Base-by-base conservation (phyloP, 2,797 vertebrate species). In the Peromyscus eremicus region DNA sequence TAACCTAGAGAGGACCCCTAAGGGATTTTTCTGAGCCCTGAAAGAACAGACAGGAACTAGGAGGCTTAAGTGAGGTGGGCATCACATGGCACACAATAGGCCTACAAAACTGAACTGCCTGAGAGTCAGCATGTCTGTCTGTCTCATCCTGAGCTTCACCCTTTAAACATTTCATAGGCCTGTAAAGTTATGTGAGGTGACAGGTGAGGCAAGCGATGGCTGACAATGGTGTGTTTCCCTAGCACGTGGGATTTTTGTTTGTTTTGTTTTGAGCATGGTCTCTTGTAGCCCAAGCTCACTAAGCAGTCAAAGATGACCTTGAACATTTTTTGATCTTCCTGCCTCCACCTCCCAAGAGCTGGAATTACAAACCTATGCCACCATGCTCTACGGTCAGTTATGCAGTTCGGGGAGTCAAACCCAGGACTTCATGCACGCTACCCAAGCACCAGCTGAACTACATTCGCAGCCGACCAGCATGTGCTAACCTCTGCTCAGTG, bases 101-200 rank as follows among this genome's bases (percentile, higher is more conserved):
- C 46, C 92, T 77, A 55, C 23, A 68, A 92, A 64, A 40, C 66
- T n/a, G 68, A 76, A 92, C 52, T 93, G 93, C 80, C 57, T 88
- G 64, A 71, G 82, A 96, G 87, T 89, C 89, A 88, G 71, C 34
- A 37, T 37, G 64, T 46, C 60, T 75, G 64, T 40, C 60, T 75
- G 10, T 52, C 16, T 80, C 83, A 94, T 25, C 76, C 79, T 57
- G 83, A 62, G 66, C 90, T 95, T 95, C 83, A 25, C 82, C 82
- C 62, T 77, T 17, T 70, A 34, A 57, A 95, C 75, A 86, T 46
- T 64, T 29, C 71, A 88, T 70, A 87, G 57, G 19, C 23, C n/a
- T 94, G 37, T 73, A 76, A 89, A 84, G 43, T 62, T 92, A 32
- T 2, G 19, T 25, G 75, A 89, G 89, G 66, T 85, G 85, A 81